These are phyloP conservation scores for Chaetodon auriga DNA, from an alignment of 2,113 vertebrate genomes.

Conservation along the genomic window DNA sequence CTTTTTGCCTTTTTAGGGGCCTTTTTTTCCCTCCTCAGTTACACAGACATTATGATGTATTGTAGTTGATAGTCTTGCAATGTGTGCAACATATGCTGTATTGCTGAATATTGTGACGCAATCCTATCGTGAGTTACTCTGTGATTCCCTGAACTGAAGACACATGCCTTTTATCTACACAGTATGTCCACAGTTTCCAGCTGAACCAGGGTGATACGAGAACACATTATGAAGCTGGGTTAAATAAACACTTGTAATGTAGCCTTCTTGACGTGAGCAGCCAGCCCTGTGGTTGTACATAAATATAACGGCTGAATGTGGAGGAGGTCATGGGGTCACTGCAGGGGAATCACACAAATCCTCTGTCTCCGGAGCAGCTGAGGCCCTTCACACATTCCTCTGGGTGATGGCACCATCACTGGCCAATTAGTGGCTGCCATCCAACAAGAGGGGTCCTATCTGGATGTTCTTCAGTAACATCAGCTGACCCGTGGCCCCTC, in stretches of 20 bases:
- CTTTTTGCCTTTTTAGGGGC: no score
- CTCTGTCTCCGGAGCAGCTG: constrained; percentile 60
- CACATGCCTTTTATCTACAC: background rate
- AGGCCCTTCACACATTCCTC: constrained; percentile 65
- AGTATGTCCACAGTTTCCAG: background rate
- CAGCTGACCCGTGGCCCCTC: constrained; percentile 35
- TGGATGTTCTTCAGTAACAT: constrained; percentile 42
- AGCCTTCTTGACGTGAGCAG: constrained; percentile 24
- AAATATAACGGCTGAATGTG: constrained; percentile 45
- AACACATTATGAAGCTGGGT: constrained; percentile 48
- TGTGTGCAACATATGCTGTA: no score
- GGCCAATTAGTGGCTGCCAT: constrained; percentile 66
- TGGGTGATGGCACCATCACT: constrained; percentile 56
- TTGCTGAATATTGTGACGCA: no score
- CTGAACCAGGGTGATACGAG: constrained; percentile 11
- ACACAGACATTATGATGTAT: no score
- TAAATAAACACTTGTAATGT: constrained; percentile 55
- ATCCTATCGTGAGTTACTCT: no score
- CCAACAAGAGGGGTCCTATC: constrained; percentile 53
- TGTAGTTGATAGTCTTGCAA: no score
- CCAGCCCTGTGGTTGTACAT: background rate
- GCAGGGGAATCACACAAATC: constrained; percentile 52
- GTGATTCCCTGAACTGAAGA: background rate
- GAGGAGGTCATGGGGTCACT: constrained; percentile 55
- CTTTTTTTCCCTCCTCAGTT: no score